Conservation (phyloP, 1,140 invertebrate genomes). For the Bombus balteatus region DNA sequence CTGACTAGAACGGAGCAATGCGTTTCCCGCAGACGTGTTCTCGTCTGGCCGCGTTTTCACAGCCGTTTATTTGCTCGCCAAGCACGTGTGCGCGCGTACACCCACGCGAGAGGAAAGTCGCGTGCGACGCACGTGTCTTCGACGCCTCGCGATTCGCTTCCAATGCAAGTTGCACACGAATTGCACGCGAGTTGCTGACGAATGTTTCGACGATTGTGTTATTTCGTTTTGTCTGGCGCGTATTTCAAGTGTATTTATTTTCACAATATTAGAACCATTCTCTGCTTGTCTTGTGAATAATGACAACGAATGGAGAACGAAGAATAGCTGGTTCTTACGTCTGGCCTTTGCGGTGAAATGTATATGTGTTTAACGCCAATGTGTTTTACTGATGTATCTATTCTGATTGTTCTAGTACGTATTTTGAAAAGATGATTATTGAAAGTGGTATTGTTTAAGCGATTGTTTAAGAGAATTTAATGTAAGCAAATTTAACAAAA, state of each 20-base stretch:
- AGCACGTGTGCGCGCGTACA: constrained; percentile 20
- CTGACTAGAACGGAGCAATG: neutral
- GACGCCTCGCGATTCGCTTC: neutral
- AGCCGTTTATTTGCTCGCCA: constrained; percentile 43
- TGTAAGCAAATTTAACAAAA: too few species aligned
- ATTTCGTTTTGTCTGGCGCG: neutral
- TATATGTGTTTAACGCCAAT: too few species aligned
- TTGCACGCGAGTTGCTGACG: neutral
- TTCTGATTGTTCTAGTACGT: too few species aligned
- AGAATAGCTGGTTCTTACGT: neutral
- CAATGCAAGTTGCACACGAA: neutral
- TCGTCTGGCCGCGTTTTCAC: constrained; percentile 11
- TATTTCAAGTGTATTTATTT: neutral
- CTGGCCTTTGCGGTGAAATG: neutral
- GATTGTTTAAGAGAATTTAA: too few species aligned
- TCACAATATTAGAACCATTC: neutral
- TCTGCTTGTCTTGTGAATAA: neutral
- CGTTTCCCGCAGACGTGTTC: constrained; percentile 30
- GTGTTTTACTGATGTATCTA: too few species aligned
- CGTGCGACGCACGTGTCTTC: constrained; percentile 38
- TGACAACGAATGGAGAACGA: neutral
- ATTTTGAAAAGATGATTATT: too few species aligned
- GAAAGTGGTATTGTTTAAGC: too few species aligned
- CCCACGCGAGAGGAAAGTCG: constrained; percentile 31
- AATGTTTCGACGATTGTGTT: too few species aligned